Conservation (phyloP, 53 echinoderm and acorn worm genomes). For the Luidia sarsii region DNA sequence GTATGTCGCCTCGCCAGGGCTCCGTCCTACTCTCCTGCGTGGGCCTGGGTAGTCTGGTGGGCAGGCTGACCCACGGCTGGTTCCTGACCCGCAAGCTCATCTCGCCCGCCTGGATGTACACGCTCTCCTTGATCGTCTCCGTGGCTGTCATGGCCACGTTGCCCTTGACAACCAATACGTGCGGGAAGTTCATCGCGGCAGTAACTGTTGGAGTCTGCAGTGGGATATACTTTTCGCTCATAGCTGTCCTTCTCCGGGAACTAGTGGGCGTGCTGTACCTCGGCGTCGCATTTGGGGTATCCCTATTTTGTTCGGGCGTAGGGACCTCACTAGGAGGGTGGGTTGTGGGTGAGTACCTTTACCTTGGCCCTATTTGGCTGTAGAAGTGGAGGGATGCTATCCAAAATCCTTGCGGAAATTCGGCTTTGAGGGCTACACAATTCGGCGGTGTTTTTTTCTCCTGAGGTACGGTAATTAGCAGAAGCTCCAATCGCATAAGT, state of each 20-base stretch:
- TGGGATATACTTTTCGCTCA: slow-evolving; percentile 48
- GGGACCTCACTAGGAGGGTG: slow-evolving; percentile 49
- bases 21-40: slow-evolving; percentile 28
- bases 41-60: slow-evolving; percentile 50
- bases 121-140: slow-evolving; percentile 16
- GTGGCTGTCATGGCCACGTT: background rate
- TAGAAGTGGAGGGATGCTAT: too few species aligned
- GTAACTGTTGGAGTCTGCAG: slow-evolving; percentile 37
- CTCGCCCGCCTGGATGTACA: slow-evolving; percentile 21
- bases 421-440: too few species aligned
- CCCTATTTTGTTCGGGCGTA: slow-evolving; percentile 45
- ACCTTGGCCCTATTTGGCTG: too few species aligned
- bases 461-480: too few species aligned
- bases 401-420: too few species aligned
- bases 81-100: slow-evolving; percentile 32
- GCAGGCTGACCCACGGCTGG: slow-evolving; percentile 42
- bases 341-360: slow-evolving; percentile 46
- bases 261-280: slow-evolving; percentile 49
- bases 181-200: slow-evolving; percentile 33
- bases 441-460: too few species aligned
- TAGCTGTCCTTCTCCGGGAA: slow-evolving; percentile 44
- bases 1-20: slow-evolving; percentile 12
- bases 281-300: slow-evolving; percentile 41
- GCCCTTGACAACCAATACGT: slow-evolving; percentile 1
- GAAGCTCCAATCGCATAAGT: too few species aligned